Conservation (phyloP, 1,140 invertebrate genomes). For the Plectrocnemia conspersa region DNA sequence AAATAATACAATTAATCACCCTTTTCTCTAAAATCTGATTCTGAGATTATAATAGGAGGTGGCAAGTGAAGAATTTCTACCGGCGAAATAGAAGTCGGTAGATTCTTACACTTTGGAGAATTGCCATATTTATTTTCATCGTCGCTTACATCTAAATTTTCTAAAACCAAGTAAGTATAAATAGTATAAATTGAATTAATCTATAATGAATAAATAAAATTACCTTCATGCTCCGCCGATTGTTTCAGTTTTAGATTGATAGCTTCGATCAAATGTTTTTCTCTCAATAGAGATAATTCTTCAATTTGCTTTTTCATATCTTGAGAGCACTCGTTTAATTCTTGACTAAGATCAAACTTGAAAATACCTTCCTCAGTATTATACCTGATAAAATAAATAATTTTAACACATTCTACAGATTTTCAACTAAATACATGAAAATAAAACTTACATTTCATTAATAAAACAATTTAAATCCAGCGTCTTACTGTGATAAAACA, state of each 20-base stretch:
- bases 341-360: constrained; percentile 23
- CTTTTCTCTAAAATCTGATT: constrained; percentile 48
- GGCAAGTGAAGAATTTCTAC: constrained; percentile 20
- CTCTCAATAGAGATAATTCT: constrained; percentile 25
- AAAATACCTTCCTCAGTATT: constrained; percentile 8
- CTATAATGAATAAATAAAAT: neutral
- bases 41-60: constrained; percentile 44
- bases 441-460: too few relatives aligned
- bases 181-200: constrained; percentile 8
- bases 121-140: constrained; percentile 9
- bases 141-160: constrained; percentile 10
- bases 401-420: neutral
- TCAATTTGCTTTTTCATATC: constrained; percentile 28
- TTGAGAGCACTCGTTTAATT: constrained; percentile 17
- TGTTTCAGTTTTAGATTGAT: constrained; percentile 9
- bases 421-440: neutral
- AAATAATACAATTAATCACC: constrained; percentile 32
- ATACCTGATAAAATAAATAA: constrained; percentile 1
- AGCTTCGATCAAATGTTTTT: constrained; percentile 26
- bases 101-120: neutral
- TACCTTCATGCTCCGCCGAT: constrained; percentile 12
- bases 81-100: constrained; percentile 5
- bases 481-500: too few relatives aligned
- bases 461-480: too few relatives aligned
- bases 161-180: neutral